A percentile compares a stretch with the other conserved stretches of the same genome.
Conservation (phyloP, 2,113 vertebrate species). For the Chaetodon trifascialis region DNA sequence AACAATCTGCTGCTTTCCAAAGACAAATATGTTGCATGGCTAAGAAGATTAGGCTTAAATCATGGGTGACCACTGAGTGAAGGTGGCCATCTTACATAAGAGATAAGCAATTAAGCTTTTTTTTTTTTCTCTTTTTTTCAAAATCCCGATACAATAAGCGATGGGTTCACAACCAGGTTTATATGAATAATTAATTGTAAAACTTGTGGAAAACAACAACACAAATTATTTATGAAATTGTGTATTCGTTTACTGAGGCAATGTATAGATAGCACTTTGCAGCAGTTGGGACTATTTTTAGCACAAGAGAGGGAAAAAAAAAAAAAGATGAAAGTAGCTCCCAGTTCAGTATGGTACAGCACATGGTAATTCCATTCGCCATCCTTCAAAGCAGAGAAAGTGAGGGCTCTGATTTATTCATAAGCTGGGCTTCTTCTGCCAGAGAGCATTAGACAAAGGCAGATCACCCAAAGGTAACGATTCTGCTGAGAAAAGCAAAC, state of each 20-base stretch:
- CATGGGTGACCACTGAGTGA: conserved; percentile 20
- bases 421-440: conserved; percentile 70
- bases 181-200: conserved; percentile 63
- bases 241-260: conserved; percentile 33
- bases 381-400: conserved; percentile 74
- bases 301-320: conserved; percentile 1
- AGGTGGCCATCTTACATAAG: conserved; percentile 19
- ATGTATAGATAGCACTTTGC: conserved; percentile 43
- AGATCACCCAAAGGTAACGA: conserved; percentile 65
- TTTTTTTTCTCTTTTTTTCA: background rate
- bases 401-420: conserved; percentile 82
- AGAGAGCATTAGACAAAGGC: conserved; percentile 73
- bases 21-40: conserved; percentile 30
- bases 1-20: conserved; percentile 36
- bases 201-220: conserved; percentile 40
- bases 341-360: conserved; percentile 57
- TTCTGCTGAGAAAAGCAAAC: conserved; percentile 74
- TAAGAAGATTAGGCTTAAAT: conserved; percentile 57
- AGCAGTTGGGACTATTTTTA: conserved; percentile 56
- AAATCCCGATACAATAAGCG: conserved; percentile 48
- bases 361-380: conserved; percentile 78
- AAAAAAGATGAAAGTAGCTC: conserved; percentile 63
- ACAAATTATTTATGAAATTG: conserved; percentile 66
- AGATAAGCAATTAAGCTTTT: conserved; percentile 36
- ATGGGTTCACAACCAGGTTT: conserved; percentile 50